Conservation (phyloP, 2,888 invertebrate genomes). For the Galeopsomyia nigrocyanea region DNA sequence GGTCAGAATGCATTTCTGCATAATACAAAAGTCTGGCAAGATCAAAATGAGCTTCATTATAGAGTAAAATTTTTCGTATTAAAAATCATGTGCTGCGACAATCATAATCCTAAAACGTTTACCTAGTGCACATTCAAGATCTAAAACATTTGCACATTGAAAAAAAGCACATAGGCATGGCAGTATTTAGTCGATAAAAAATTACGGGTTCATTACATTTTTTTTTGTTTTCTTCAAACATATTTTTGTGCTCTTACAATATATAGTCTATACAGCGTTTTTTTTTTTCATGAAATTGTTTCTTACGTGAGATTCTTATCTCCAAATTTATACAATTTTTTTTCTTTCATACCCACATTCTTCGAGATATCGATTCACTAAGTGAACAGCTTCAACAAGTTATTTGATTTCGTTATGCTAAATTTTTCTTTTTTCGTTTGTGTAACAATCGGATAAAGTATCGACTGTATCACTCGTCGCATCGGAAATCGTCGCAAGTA, state of each 20-base stretch:
- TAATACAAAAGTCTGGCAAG: background rate
- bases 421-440: no score
- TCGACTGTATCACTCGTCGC: no score
- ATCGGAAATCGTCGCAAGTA: no score
- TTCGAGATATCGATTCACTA: slow-evolving; percentile 5
- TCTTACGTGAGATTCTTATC: slow-evolving; percentile 23
- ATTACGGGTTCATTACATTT: background rate
- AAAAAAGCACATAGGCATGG: slow-evolving; percentile 38
- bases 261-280: slow-evolving; percentile 20
- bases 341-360: background rate
- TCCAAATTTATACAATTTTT: background rate
- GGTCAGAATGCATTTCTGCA: no score
- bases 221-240: background rate
- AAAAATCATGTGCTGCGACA: background rate
- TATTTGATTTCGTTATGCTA: slow-evolving; percentile 9
- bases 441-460: no score
- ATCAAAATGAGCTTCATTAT: background rate
- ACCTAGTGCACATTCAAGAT: background rate
- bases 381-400: slow-evolving; percentile 24
- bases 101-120: background rate
- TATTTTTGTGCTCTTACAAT: slow-evolving; percentile 8
- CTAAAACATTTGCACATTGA: slow-evolving; percentile 19
- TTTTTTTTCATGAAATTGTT: slow-evolving; percentile 23
- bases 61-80: slow-evolving; percentile 6
- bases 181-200: slow-evolving; percentile 45